Base-by-base conservation (phyloP, 2,113 vertebrate genomes). In the Psittacara wagleri region DNA sequence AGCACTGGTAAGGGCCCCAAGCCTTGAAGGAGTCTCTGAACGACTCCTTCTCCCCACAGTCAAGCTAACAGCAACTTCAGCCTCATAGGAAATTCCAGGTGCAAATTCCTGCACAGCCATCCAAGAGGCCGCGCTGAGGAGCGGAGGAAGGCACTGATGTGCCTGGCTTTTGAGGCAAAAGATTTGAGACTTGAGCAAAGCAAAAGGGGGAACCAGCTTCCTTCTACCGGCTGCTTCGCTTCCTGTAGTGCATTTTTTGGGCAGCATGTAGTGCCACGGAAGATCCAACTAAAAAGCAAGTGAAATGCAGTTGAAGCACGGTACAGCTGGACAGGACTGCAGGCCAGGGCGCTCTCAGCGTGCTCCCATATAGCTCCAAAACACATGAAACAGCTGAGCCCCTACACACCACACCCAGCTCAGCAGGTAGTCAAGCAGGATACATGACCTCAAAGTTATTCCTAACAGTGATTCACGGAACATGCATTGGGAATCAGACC, bases 391-490 rank as follows among this genome's bases (percentile, higher is more conserved):
- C 63, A 63, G 24, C 48, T 7, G 55, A 92, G 52, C 43, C 66
- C 41, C 66, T 15, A 4, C 59, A 17, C 29, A 2, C 55, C 11
- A 3, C 0, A 0, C 64, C 76, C 76, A 51, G 83, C 76, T 86
- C 94, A 39, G 92, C 81, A 49, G 83, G 73, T 35, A 69, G 76
- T 41, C 5, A 0, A 73, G 68, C 72, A 85, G 55, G 25, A 59
- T 59, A 3, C 7, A 15, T 29, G 68, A 88, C 80, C 91, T 92
- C n/a, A 0, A 9, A 80, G 73, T 77, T 90, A 90, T 80, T 95
- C 75, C 76, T 74, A 92, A 91, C 72, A 75, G 48, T 15, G 76
- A 94, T 67, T 95, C 80, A 82, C 91, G 43, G 77, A 90, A 78
- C 63, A 95, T 31, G 68, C n/a, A 28, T 2, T 75, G 46, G 0